Base-by-base conservation (phyloP, 2,113 vertebrate genomes). In the Psilopsiagon aurifrons region DNA sequence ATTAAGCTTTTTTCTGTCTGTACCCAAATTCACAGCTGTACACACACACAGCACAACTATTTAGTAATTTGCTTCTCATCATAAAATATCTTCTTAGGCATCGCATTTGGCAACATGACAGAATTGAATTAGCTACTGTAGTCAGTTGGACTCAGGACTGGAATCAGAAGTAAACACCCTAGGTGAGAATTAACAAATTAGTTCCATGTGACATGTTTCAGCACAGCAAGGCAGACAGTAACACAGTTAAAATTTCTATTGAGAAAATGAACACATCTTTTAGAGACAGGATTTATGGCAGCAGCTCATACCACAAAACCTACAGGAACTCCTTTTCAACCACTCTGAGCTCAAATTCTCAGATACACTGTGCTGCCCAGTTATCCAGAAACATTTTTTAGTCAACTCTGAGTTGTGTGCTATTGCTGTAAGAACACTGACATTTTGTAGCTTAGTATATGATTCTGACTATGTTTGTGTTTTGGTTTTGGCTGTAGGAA, bases 1-100 rank as follows among this genome's bases (percentile, higher is more conserved):
- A 86, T 41, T 62, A 41, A 78, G 22, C 43, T 84, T 81, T 59
- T 86, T 84, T 59, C 49, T 84, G 66, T 47, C 49, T 91, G 66
- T 79, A 94, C 44, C n/a, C 69, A 88, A 91, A 57, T 69, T 90
- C 83, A 86, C 83, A 94, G 90, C 83, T 95, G 83, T 64, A 84
- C 44, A 88, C 51, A 86, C 39, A 92, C 51, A 94, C 69, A 71
- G 41, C 64, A 44, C 22, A 91, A 79, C 86, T 87, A 54, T 63
- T 90, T 80, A 93, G 77, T 55, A 88, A 92, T 77, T 75, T 87
- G 71, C 60, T 55, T 77, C 94, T 43, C 73, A 54, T 68, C 77
- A 86, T 49, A 71, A 88, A 92, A 89, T 71, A 92, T 47, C 37
- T 79, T 66, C 85, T 84, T 66, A 95, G 88, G 79, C 86, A 95